Evolutionary conservation across 2,888 invertebrate species (phyloP).

Genomic region (Plusia festucae): DNA sequence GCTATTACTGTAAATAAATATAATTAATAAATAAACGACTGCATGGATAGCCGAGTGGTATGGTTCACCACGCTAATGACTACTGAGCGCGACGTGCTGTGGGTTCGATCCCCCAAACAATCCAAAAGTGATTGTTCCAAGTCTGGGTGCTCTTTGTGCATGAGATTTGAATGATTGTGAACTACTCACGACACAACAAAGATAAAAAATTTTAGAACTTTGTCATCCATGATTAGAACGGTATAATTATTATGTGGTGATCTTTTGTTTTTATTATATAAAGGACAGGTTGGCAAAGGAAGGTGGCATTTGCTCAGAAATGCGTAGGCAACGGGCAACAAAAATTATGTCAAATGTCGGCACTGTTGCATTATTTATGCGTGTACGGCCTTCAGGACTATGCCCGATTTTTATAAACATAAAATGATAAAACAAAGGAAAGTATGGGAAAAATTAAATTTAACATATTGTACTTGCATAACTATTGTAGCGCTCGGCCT

Average conservation of each 20-base stretch:
- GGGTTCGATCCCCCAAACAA: too few relatives aligned
- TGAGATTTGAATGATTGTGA: too few relatives aligned
- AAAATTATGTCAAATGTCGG: neutral
- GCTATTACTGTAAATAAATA: slow-evolving; percentile 75
- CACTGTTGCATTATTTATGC: neutral
- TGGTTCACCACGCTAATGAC: too few relatives aligned
- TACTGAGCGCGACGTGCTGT: too few relatives aligned
- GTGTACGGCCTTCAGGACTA: neutral
- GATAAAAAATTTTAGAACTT: neutral
- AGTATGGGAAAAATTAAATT: neutral
- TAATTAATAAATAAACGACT: neutral
- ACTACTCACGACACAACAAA: too few relatives aligned
- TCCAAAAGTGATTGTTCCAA: too few relatives aligned
- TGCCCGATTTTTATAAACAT: neutral
- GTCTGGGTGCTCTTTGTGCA: too few relatives aligned
- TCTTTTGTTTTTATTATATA: neutral
- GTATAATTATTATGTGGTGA: neutral
- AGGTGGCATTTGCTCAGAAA: too few relatives aligned
- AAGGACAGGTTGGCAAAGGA: neutral
- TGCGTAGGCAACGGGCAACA: neutral
- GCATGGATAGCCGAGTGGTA: too few relatives aligned
- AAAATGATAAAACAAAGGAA: neutral
- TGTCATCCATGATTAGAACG: neutral
- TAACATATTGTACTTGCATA: neutral
- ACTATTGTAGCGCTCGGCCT: neutral